Evolutionary conservation across 2,797 vertebrate genomes (phyloP), one percentile per base, ranked within the genome.

Genomic region (Pogoniulus pusillus): DNA sequence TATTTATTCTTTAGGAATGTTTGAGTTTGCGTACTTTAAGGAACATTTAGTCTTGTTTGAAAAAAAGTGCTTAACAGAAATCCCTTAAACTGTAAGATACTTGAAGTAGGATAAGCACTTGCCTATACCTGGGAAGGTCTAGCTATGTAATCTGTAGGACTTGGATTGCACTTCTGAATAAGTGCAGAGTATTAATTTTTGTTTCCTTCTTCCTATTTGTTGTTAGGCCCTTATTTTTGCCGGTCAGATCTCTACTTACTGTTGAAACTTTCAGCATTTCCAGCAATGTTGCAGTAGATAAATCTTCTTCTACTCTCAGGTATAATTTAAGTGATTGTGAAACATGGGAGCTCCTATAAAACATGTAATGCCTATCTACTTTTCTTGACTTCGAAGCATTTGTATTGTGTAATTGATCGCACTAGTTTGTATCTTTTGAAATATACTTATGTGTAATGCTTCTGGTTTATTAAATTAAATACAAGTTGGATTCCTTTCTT

Each of bases 191-290:
- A 20, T 71, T 82, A 45, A 82, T 60, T 23, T 18, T n/a, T 62
- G 53, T 35, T 30, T 71, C n/a, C 49, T 45, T 79, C 39, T 32
- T 79, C 39, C 65, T 64, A 10, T 85, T 93, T 87, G 71, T 71
- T 77, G 2, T 35, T 95, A 99, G 99, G 95, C 99, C 99, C 3
- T 97, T 99, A 72, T 98, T 98, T 96, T 97, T 99, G 87, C 99
- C 99, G 12, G 96, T 99, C 71, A 98, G 98, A 92, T 98, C 98
- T 37, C 97, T 99, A 55, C 96, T 99, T 86, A 97, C 98, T 16
- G 98, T 99, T n/a, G 99, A 99, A 96, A 99, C 99, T 23, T 99
- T 99, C 96, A 99, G 99, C 91, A 98, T 99, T 95, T 99, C 99
- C 75, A 99, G 99, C 96, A 99, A 98, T 9, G 98, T 99, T 58